phyloP scores from a whole-genome alignment of 2,888 invertebrate genomes.

The Lasius platythorax region DNA sequence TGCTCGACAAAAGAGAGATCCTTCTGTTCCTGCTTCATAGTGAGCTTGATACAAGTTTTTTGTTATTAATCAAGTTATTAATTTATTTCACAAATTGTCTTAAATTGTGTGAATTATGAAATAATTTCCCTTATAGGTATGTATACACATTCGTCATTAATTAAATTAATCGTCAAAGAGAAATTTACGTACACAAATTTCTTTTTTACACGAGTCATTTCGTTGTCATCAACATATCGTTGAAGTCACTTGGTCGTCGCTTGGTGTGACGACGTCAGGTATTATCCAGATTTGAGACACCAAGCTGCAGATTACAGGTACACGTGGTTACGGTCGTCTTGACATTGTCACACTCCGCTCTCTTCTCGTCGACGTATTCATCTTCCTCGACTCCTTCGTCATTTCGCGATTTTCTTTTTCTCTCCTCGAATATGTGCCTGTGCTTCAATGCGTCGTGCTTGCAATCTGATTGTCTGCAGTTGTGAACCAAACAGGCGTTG shows the following conservation, averaged over 20 bases:
- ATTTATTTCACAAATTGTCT: neutral
- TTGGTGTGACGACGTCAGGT: neutral
- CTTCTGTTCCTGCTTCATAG: conserved; percentile 57
- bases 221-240: neutral
- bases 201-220: neutral
- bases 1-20: conserved; percentile 78
- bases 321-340: conserved; percentile 23
- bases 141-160: neutral
- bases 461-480: neutral
- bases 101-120: neutral
- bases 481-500: neutral
- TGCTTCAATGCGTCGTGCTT: conserved; percentile 15
- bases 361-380: conserved; percentile 23
- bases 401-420: neutral
- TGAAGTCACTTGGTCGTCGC: neutral
- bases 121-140: neutral
- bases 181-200: neutral
- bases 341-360: conserved; percentile 13
- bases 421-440: neutral
- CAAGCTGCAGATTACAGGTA: conserved; percentile 21
- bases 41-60: conserved; percentile 1
- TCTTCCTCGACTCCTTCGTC: neutral
- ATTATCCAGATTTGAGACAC: conserved; percentile 6
- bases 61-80: neutral
- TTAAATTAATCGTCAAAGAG: conserved; percentile 6